Evolutionary conservation across 2,797 vertebrate species (phyloP), one percentile per base, ranked within the genome.

Genomic region (Onychomys arenicola): DNA sequence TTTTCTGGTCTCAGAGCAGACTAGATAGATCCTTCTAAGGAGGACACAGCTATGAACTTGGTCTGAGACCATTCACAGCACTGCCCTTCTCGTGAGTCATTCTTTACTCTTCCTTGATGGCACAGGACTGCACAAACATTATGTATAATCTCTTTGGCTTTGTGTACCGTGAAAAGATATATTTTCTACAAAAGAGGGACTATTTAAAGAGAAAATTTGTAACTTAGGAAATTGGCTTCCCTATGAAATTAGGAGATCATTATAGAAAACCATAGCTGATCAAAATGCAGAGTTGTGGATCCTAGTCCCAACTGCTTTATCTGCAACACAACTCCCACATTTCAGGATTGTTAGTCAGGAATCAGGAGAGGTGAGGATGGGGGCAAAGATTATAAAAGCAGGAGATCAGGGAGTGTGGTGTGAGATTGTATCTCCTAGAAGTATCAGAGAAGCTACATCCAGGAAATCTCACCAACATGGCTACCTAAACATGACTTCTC

Each of bases 1-100:
- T 96, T 4, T 43, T 97, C 94, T 96, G 97, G 96, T 91, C 96
- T 98, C 97, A 96, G 96, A 96, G 97, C 93, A 95, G 65, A 97
- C 17, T 97, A 90, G 95, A 90, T 96, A 92, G 96, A 82, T 88
- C 95, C 90, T 97, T 95, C 86, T 96, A 93, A 92, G 93, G 46
- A 91, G 57, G 71, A 49, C 76, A 83, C 90, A 96, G 63, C 49
- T 89, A 76, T 96, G 94, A 85, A 52, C 96, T 94, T 98, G 98
- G 89, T 89, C 0, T 17, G 93, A 57, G 63, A 52, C 88, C 75
- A 75, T 97, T 78, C 89, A 67, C 80, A 93, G 81, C 0, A 71
- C 32, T 29, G 12, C 89, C 90, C 85, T 97, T 40, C 23, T 76
- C 40, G 96, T 86, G 94, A 97, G 96, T 97, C 97, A 93, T 23